phyloP scores from a whole-genome alignment of 2,888 invertebrate genomes.

The Prosapia bicincta region DNA sequence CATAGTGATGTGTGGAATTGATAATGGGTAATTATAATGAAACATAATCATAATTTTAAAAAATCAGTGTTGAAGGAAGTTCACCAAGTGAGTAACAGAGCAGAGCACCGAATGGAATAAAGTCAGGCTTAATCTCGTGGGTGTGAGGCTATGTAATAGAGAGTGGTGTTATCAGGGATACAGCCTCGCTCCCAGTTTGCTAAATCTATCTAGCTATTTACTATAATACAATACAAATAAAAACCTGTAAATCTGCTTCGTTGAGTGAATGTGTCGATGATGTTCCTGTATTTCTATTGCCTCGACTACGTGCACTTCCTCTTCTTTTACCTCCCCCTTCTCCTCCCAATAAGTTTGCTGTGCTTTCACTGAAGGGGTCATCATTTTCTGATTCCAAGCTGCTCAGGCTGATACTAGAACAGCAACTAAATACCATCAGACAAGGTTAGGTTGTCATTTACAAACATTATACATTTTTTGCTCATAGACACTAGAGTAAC shows the following conservation, averaged over 20 bases:
- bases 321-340: conserved; percentile 39
- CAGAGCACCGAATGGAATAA: no score
- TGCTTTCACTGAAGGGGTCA: conserved; percentile 52
- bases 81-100: no score
- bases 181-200: conserved; percentile 62
- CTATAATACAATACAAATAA: not conserved
- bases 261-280: conserved; percentile 77
- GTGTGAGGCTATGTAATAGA: no score
- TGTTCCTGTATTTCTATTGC: conserved; percentile 49
- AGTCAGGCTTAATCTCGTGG: no score
- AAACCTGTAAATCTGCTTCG: conserved; percentile 80
- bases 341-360: conserved; percentile 47
- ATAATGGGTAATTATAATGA: no score
- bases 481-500: no score
- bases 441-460: conserved; percentile 1
- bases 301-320: conserved; percentile 27
- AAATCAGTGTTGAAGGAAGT: no score
- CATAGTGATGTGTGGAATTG: no score
- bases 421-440: conserved; percentile 12
- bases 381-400: conserved; percentile 87
- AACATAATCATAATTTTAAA: no score
- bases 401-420: conserved; percentile 64
- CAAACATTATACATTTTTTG: not conserved
- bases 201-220: conserved; percentile 63
- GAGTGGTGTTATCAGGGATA: no score